A percentile compares a stretch with the other conserved stretches of the same genome.
These are phyloP conservation scores for Elachura formosa DNA, from an alignment of 2,113 vertebrate species.

Conservation along the genomic window DNA sequence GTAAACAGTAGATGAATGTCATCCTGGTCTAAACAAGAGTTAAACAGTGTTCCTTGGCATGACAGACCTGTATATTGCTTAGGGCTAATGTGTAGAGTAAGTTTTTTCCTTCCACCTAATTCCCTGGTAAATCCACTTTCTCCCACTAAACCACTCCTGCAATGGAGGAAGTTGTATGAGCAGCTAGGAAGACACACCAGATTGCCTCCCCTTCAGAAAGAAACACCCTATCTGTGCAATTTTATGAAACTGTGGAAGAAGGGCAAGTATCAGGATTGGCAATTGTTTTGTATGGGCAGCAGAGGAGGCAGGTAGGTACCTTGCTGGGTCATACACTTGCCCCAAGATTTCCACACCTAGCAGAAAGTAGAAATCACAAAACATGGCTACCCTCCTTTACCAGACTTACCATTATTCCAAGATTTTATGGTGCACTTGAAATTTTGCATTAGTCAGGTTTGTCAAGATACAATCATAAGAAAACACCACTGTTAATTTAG, in stretches of 20 bases:
- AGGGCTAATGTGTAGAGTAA: not conserved
- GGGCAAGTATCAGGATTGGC: accelerated
- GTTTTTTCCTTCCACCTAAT: not conserved
- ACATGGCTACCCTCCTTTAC: not conserved
- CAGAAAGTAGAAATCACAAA: not conserved
- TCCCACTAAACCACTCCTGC: not conserved
- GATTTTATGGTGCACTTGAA: not conserved
- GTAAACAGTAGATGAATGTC: not conserved
- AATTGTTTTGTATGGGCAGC: not conserved
- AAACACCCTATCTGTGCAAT: not conserved
- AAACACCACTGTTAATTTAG: not conserved
- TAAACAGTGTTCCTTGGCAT: not conserved
- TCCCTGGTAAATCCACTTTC: not conserved
- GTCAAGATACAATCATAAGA: not conserved
- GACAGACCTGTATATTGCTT: not conserved
- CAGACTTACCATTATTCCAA: not conserved
- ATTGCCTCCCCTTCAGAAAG: not conserved
- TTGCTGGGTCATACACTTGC: not conserved
- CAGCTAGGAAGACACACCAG: not conserved
- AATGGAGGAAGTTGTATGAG: not conserved
- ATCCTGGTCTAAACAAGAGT: not conserved
- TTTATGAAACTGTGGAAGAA: not conserved
- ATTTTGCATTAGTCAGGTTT: not conserved
- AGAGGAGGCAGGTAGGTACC: not conserved
- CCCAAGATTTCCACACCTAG: not conserved